Evolutionary conservation across 2,113 vertebrate genomes (phyloP), one percentile per base, ranked within the genome.

Genomic region (Dasypus novemcinctus): DNA sequence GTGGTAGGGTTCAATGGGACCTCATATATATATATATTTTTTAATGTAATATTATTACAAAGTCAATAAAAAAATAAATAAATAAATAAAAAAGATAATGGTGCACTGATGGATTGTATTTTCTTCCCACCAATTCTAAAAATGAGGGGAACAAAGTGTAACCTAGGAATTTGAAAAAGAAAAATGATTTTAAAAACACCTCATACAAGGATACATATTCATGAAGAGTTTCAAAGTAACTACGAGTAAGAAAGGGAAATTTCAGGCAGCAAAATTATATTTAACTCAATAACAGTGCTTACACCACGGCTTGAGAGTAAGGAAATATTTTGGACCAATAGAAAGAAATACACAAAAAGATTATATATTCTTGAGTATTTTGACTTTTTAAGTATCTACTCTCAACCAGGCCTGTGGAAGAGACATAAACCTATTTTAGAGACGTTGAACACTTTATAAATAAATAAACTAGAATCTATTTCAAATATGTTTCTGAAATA

Each of bases 401-500:
- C 52, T 15, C 14, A 93, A 61, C 38, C 12, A 21, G 59, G 5
- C 15, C 38, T 64, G 8, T 61, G 13, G 13, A 91, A 31, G 68
- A 87, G 1, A 86, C 68, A 76, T 17, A 61, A 92, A 59, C 12
- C 84, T 9, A 41, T 63, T 76, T 82, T 57, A 80, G 8, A 63
- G 43, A 52, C 4, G 27, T 5, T 86, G 5, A 72, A 15, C 3
- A 72, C 12, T 63, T 64, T 72, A 33, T 29, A 83, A 59, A 87
- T 54, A 13, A 5, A 90, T 61, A 20, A 12, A 38, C 6, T 21
- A 74, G 21, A 74, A 33, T 9, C 14, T 23, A 29, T 64, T 86
- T 15, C 43, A 90, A 91, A 41, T 57, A 82, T 93, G 78, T 96
- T 52, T 17, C 13, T 38, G 69, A 93, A 82, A 90, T 76, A 46